These are phyloP conservation scores for Carposina sasakii DNA, from an alignment of 1,140 invertebrate species.

Conservation along the genomic window DNA sequence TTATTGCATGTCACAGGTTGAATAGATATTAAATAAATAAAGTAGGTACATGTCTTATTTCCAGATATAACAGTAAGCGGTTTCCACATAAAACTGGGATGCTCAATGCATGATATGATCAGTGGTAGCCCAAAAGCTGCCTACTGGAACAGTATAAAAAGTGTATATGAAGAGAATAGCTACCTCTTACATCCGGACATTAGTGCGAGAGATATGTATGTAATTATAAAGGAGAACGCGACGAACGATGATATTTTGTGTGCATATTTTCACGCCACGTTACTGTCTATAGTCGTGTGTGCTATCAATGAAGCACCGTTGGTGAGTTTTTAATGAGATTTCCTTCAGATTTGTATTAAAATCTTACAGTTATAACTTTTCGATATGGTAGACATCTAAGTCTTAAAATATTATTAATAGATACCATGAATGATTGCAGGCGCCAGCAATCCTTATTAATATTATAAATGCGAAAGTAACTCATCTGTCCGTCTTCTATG, in stretches of 20 bases:
- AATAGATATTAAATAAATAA: too few species aligned
- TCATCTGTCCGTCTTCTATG: too few species aligned
- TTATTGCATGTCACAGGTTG: too few species aligned
- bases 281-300: constrained; percentile 53
- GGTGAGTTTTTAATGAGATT: too few species aligned
- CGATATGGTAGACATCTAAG: too few species aligned
- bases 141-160: constrained; percentile 43
- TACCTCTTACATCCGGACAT: constrained; percentile 70
- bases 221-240: constrained; percentile 63
- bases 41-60: too few species aligned
- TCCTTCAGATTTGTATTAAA: too few species aligned
- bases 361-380: too few species aligned
- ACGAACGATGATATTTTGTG: constrained; percentile 65
- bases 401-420: too few species aligned
- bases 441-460: too few species aligned
- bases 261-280: constrained; percentile 74
- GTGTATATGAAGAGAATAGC: constrained; percentile 55
- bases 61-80: constrained; percentile 71
- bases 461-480: too few species aligned
- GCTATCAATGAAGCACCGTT: constrained; percentile 35
- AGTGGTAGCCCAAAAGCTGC: constrained; percentile 33
- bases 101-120: constrained; percentile 55
- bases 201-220: constrained; percentile 55
- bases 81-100: constrained; percentile 72
- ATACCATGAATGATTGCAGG: too few species aligned